Evolutionary conservation across 2,113 vertebrate species (phyloP), one percentile per base, ranked within the genome.

Genomic region (Peromyscus polionotus): DNA sequence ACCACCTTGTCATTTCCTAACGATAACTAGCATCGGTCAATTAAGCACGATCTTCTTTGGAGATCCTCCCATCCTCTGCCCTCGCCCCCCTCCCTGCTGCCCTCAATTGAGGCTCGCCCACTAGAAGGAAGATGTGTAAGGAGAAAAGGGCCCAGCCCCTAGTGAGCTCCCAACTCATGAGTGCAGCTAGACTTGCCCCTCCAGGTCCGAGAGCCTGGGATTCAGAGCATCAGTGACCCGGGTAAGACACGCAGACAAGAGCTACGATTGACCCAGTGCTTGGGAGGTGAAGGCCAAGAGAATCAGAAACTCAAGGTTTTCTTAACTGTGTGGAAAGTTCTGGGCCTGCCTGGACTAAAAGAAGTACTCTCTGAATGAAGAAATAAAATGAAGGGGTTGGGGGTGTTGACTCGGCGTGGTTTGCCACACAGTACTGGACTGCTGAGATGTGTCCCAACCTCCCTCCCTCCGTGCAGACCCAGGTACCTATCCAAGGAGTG

Each of bases 401-500:
- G 45, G 20, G 19, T 12, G 13, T 4, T 81, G 19, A 4, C 75
- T 84, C 3, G 63, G 80, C 65, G 31, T 36, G 17, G 39, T 77
- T 24, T 24, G 54, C 76, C 36, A 20, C 9, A 42, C 0, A 16
- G 57, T 45, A 3, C 24, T 5, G 76, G 59, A 36, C 36, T 19
- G 20, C 28, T 6, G 57, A 54, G 3, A 39, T 4, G 11, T 91
- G 13, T 39, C 0, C 92, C 28, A 8, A 0, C 76, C 31, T 54
- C 68, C 76, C 31, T 54, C 68, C 83, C 61, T 39, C 51, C 2
- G 0, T 8, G 9, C 26, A 73, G 57, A 22, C 19, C 33, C 3
- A 33, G 3, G 31, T 95, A 99, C 99, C 99, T 98, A 93, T 98
- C 99, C 99, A 99, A 0, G 99, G 99, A 2, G 70, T 91, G 7